A percentile compares a stretch with the other conserved stretches of the same genome.
phyloP scores from a whole-genome alignment of 2,888 invertebrate genomes.

The Trissoscelio sp. region DNA sequence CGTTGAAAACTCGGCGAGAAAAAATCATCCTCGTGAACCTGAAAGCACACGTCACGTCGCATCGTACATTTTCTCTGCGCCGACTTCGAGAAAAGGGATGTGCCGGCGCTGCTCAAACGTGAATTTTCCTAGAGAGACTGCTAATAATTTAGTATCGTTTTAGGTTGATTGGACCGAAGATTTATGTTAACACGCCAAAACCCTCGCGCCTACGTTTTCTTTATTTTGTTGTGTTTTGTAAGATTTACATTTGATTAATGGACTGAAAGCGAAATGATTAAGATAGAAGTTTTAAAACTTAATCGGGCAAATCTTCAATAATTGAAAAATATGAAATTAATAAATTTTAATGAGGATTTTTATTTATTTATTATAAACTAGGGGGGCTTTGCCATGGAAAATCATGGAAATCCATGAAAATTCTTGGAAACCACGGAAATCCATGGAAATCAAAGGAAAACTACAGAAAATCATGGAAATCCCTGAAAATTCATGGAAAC shows the following conservation, averaged over 20 bases:
- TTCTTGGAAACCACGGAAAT: too few relatives aligned
- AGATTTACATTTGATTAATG: conserved; percentile 48
- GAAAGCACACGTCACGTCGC: conserved; percentile 58
- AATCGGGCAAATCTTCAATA: not conserved
- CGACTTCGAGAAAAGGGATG: conserved; percentile 58
- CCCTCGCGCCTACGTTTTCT: conserved; percentile 19
- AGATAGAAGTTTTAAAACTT: not conserved
- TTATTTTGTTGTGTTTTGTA: conserved; percentile 16
- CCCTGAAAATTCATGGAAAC: too few relatives aligned
- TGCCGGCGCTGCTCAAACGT: conserved; percentile 48
- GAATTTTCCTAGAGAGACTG: conserved; percentile 64
- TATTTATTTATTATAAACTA: too few relatives aligned
- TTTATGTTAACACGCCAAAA: conserved; percentile 74
- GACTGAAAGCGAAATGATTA: not conserved
- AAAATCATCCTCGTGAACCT: conserved; percentile 60
- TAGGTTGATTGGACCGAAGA: conserved; percentile 80
- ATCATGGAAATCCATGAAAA: too few relatives aligned
- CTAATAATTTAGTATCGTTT: conserved; percentile 82
- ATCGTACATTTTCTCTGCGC: conserved; percentile 71
- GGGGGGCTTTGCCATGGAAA: too few relatives aligned
- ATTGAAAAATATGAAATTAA: not conserved
- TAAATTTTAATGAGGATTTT: too few relatives aligned
- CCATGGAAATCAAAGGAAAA: too few relatives aligned
- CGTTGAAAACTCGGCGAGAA: conserved; percentile 54
- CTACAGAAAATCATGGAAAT: too few relatives aligned